These are phyloP conservation scores for Chaenodraco wilsoni DNA, from an alignment of 2,797 vertebrate species.

Conservation along the genomic window DNA sequence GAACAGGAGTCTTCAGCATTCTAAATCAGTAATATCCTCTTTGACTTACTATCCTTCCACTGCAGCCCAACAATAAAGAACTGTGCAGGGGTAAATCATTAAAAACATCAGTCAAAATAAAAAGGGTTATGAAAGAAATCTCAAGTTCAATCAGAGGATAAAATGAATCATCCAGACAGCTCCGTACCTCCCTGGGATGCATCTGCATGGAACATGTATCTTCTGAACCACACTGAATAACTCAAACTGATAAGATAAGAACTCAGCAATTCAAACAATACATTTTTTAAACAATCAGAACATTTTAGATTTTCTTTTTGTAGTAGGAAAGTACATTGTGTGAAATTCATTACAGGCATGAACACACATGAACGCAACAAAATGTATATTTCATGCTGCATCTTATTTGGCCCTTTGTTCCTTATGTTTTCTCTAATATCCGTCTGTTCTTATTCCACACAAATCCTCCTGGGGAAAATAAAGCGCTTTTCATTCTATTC, in stretches of 20 bases:
- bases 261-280: background rate
- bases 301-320: background rate
- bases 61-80: too few species aligned
- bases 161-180: too few species aligned
- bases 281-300: background rate
- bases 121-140: too few species aligned
- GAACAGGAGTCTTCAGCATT: too few species aligned
- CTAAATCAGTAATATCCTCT: too few species aligned
- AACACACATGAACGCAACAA: constrained; percentile 22
- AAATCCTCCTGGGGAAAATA: constrained; percentile 23
- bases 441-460: constrained; percentile 18
- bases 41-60: too few species aligned
- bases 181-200: background rate
- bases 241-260: background rate
- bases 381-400: constrained; percentile 27
- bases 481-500: constrained; percentile 9
- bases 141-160: too few species aligned
- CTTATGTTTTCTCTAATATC: constrained; percentile 26
- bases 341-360: background rate
- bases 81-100: too few species aligned
- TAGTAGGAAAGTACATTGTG: too few species aligned
- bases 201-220: background rate
- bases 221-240: background rate
- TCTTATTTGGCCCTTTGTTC: constrained; percentile 38
- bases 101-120: too few species aligned